phyloP scores from a whole-genome alignment of 2,888 invertebrate species.

The Congeria kusceri region DNA sequence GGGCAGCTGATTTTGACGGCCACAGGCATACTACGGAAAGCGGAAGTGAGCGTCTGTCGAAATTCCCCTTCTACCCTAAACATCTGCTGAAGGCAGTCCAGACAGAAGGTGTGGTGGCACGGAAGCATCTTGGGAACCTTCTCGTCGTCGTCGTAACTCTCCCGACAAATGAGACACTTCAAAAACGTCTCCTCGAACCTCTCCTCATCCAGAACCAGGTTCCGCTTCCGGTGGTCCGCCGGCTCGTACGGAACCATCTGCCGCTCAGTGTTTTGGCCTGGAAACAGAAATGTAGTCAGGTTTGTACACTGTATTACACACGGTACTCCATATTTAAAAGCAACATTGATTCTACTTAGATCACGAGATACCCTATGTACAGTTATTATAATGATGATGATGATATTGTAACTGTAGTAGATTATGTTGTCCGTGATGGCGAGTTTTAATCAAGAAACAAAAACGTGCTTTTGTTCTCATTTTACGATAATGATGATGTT shows the following conservation, averaged over 20 bases:
- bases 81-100: constrained; percentile 83
- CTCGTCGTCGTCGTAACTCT: constrained; percentile 83
- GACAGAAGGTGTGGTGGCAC: constrained; percentile 85
- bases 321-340: too few species aligned
- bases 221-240: constrained; percentile 66
- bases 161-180: constrained; percentile 84
- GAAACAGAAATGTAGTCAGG: constrained; percentile 9
- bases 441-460: too few species aligned
- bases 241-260: constrained; percentile 22
- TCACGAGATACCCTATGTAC: too few species aligned
- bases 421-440: too few species aligned
- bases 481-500: too few species aligned
- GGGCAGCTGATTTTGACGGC: constrained; percentile 82
- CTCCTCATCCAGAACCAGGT: constrained; percentile 80
- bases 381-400: too few species aligned
- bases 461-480: too few species aligned
- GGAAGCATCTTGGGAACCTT: constrained; percentile 84
- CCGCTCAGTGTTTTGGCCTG: constrained; percentile 33
- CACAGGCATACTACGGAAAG: constrained; percentile 79
- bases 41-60: constrained; percentile 78
- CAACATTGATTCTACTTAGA: too few species aligned
- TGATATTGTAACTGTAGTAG: too few species aligned
- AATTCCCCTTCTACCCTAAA: constrained; percentile 82
- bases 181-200: constrained; percentile 81
- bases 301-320: background rate